A percentile compares a stretch with the other conserved stretches of the same genome.
phyloP scores from a whole-genome alignment of 2,797 vertebrate species.

The Halcyon badia region DNA sequence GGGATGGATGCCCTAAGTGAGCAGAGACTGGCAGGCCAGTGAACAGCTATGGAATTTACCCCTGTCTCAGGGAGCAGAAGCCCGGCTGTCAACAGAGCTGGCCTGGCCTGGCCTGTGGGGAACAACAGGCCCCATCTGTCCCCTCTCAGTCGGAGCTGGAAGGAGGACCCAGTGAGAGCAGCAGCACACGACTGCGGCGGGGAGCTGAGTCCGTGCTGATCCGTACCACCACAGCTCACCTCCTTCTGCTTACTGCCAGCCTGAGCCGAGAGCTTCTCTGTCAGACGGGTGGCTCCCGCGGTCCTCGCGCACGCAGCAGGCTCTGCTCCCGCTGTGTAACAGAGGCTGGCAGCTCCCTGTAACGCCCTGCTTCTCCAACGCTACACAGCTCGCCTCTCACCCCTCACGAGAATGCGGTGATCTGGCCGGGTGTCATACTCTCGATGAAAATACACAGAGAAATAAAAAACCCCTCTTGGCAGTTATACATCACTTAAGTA shows the following conservation, averaged over 20 bases:
- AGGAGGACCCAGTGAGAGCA: neutral
- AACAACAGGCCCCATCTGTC: conserved; percentile 33
- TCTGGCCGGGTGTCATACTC: neutral
- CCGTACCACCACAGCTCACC: neutral
- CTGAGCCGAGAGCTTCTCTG: neutral
- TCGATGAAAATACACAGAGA: neutral
- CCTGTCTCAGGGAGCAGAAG: neutral
- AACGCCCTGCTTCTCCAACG: neutral
- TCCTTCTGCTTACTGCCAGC: neutral
- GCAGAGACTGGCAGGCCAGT: neutral
- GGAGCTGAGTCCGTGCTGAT: neutral
- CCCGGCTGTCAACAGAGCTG: neutral
- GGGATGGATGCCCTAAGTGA: neutral
- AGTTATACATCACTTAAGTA: neutral
- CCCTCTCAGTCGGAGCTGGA: neutral
- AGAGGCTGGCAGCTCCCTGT: neutral
- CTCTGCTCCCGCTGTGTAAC: neutral
- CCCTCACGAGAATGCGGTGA: neutral
- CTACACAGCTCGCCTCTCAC: neutral
- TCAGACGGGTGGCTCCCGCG: neutral
- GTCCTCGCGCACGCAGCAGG: neutral
- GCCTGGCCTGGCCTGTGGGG: neutral
- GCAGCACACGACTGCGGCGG: neutral
- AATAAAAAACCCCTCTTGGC: neutral
- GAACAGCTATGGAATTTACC: neutral